Conservation (phyloP, 1,140 invertebrate species). For the Solenopsis invicta region DNA sequence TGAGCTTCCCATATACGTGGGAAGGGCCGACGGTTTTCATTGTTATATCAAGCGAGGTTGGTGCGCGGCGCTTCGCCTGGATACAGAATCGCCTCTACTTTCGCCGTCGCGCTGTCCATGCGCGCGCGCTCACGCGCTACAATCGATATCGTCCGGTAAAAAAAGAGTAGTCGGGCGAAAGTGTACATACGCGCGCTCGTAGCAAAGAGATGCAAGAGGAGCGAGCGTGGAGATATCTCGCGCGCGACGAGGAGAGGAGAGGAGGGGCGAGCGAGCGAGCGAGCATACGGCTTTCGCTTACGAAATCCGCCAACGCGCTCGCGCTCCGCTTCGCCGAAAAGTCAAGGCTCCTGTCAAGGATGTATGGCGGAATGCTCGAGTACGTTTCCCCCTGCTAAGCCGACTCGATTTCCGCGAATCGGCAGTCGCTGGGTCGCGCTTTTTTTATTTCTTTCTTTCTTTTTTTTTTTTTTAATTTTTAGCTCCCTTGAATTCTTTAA, state of each 20-base stretch:
- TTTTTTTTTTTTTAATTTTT: neutral
- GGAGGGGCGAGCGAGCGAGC: neutral
- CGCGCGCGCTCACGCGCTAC: constrained; percentile 34
- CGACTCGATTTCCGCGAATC: neutral
- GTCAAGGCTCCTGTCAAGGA: constrained; percentile 65
- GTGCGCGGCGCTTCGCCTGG: neutral
- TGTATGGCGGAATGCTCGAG: constrained; percentile 8
- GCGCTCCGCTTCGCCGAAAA: constrained; percentile 53
- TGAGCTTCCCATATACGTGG: neutral
- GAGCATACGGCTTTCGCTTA: constrained; percentile 12
- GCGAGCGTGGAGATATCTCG: constrained; percentile 15
- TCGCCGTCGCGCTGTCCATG: constrained; percentile 44
- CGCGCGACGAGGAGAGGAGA: neutral
- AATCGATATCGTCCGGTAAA: constrained; percentile 68
- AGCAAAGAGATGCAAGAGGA: constrained; percentile 32
- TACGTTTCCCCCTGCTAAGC: neutral
- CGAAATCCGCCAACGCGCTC: constrained; percentile 42
- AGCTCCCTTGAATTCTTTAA: neutral
- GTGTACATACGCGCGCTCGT: constrained; percentile 13
- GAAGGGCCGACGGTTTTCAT: constrained; percentile 8
- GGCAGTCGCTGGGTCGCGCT: too few species aligned
- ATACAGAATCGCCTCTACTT: constrained; percentile 52
- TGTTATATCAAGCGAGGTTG: constrained; percentile 8
- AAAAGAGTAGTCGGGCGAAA: constrained; percentile 61
- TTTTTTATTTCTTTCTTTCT: neutral